A percentile compares a stretch with the other conserved stretches of the same genome.
Evolutionary conservation across 2,888 invertebrate species (phyloP).

Genomic region (Dastarcus helophoroides): DNA sequence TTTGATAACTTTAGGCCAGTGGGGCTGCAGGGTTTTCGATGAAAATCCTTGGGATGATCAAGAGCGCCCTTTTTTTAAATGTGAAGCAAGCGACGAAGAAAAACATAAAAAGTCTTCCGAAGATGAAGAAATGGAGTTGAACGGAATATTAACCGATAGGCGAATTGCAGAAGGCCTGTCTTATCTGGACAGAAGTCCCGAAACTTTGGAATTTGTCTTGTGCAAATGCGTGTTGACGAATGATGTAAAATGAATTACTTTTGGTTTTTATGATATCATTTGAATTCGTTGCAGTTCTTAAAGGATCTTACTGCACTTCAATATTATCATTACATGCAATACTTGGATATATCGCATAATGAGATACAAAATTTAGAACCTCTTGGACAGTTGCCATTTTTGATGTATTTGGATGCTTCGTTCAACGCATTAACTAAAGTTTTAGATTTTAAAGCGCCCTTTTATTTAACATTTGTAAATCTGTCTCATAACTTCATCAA

Average conservation of each 20-base stretch:
- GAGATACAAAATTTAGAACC: constrained; percentile 40
- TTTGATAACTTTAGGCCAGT: no score
- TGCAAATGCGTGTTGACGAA: constrained; percentile 38
- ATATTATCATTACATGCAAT: constrained; percentile 47
- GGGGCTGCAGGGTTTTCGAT: no score
- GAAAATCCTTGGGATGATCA: constrained; percentile 18
- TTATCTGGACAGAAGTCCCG: constrained; percentile 44
- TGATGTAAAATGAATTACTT: constrained; percentile 11
- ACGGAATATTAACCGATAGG: constrained; percentile 42
- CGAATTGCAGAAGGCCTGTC: constrained; percentile 42
- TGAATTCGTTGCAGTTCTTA: constrained; percentile 28
- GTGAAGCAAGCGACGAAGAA: constrained; percentile 17
- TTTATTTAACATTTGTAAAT: constrained; percentile 50
- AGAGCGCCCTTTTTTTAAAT: constrained; percentile 14
- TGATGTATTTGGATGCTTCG: constrained; percentile 46
- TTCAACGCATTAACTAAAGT: constrained; percentile 43
- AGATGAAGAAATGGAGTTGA: constrained; percentile 24
- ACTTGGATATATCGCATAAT: constrained; percentile 49
- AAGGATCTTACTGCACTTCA: constrained; percentile 41
- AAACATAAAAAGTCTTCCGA: no score
- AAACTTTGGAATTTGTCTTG: constrained; percentile 41
- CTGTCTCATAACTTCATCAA: constrained; percentile 46
- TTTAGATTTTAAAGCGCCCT: constrained; percentile 46
- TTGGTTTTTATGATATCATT: constrained; percentile 9
- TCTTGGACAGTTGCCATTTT: constrained; percentile 42